Conservation (phyloP, 2,888 invertebrate species). For the Apotomis betuletana region DNA sequence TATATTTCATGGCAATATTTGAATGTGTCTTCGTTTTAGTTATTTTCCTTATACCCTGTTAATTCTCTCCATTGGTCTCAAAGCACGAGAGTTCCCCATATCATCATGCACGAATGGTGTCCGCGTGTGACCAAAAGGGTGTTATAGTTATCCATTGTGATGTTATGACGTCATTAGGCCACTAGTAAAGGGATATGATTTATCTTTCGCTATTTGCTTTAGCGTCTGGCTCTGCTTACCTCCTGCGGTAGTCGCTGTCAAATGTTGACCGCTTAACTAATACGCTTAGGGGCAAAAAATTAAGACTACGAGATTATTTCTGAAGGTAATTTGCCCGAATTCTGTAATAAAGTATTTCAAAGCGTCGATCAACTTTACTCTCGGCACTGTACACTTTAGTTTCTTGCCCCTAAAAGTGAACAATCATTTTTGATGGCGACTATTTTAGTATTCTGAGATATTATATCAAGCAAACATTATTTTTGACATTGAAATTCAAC, state of each 20-base stretch:
- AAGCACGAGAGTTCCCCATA: constrained; percentile 18
- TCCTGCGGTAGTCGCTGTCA: constrained; percentile 30
- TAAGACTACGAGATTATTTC: background rate
- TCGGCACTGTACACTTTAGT: background rate
- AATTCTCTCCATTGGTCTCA: background rate
- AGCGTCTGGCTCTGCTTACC: constrained; percentile 62
- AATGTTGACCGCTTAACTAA: background rate
- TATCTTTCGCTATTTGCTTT: constrained; percentile 56
- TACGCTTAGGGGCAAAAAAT: background rate
- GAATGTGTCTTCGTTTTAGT: constrained; percentile 11
- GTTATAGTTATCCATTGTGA: constrained; percentile 17
- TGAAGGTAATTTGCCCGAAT: background rate
- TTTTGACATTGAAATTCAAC: no score
- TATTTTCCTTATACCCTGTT: background rate
- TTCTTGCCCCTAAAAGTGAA: background rate
- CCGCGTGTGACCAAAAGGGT: background rate
- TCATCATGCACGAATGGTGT: constrained; percentile 12
- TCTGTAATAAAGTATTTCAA: no score
- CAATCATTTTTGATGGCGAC: background rate
- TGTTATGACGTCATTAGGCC: constrained; percentile 32
- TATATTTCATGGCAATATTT: no score
- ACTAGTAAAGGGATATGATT: constrained; percentile 82
- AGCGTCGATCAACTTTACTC: no score
- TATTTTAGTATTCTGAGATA: constrained; percentile 21
- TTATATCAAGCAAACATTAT: background rate